Conservation (phyloP, 23 tunicate genomes). For the Halocynthia aurantium region DNA sequence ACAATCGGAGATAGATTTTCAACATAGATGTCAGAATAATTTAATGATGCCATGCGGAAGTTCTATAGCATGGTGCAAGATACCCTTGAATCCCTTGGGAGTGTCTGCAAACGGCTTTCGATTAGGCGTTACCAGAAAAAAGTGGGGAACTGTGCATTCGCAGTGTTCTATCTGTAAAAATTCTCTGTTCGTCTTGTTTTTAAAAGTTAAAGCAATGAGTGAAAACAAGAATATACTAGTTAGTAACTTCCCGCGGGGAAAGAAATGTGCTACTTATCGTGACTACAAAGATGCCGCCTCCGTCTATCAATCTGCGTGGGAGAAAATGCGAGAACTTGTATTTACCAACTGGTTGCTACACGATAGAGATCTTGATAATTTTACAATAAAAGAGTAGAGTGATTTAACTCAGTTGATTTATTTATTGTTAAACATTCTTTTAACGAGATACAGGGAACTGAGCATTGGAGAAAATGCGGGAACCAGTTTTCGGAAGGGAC, state of each 20-base stretch:
- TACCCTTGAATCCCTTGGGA: conserved; percentile 16
- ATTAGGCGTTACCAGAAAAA: conserved; percentile 44
- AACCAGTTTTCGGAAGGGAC: too few species aligned
- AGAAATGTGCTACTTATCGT: background rate
- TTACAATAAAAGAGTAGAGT: background rate
- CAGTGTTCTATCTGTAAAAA: conserved; percentile 16
- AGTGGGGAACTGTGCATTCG: conserved; percentile 25
- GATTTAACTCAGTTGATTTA: too few species aligned
- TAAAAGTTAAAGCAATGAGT: background rate
- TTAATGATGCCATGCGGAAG: conserved; percentile 51
- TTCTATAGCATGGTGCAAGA: conserved; percentile 55
- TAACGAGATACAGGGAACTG: too few species aligned
- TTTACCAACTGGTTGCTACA: conserved; percentile 38
- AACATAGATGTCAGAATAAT: background rate
- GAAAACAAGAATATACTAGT: background rate
- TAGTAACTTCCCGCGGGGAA: background rate
- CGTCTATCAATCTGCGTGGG: conserved; percentile 22
- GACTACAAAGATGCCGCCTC: conserved; percentile 9
- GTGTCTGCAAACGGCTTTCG: conserved; percentile 66
- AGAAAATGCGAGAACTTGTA: background rate
- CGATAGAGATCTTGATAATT: conserved; percentile 25
- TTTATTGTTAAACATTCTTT: too few species aligned
- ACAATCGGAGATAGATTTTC: conserved; percentile 13
- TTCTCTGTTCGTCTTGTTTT: conserved; percentile 26
- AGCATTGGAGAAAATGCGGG: too few species aligned